Evolutionary conservation across 2,113 vertebrate species (phyloP).

Genomic region (Pelusios castaneus): DNA sequence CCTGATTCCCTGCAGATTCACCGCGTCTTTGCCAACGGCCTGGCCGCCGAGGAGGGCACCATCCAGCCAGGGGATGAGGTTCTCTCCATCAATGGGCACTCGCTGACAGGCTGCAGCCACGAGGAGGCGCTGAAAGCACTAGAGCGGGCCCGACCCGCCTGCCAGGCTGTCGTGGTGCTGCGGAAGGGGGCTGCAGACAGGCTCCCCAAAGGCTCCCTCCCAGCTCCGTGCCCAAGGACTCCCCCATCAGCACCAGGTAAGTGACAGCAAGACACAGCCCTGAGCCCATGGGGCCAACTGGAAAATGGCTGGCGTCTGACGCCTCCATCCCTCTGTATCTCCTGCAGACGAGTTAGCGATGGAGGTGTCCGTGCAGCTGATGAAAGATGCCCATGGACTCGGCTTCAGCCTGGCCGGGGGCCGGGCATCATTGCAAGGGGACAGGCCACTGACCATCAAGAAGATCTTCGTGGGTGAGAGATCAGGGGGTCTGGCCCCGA

Average conservation of each 20-base stretch:
- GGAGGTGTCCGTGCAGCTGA: slow-evolving; percentile 64
- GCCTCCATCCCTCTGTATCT: background rate
- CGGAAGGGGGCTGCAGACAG: slow-evolving; percentile 38
- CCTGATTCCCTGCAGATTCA: slow-evolving; percentile 73
- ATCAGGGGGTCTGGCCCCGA: no score
- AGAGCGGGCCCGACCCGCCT: slow-evolving; percentile 62
- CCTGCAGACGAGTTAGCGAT: slow-evolving; percentile 45
- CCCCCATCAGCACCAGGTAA: background rate
- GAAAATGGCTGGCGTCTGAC: background rate
- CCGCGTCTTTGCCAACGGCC: slow-evolving; percentile 76
- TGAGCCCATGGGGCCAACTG: background rate
- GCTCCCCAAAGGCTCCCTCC: background rate
- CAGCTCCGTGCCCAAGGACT: background rate
- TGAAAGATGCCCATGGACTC: slow-evolving; percentile 76
- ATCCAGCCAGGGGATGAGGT: slow-evolving; percentile 75
- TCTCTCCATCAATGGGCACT: slow-evolving; percentile 80
- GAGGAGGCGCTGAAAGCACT: slow-evolving; percentile 76
- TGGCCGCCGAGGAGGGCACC: slow-evolving; percentile 72
- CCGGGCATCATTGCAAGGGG: slow-evolving; percentile 70
- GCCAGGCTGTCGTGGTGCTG: slow-evolving; percentile 80
- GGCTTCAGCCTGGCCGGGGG: slow-evolving; percentile 84
- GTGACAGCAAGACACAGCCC: background rate
- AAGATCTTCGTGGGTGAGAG: slow-evolving; percentile 81
- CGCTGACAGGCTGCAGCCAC: slow-evolving; percentile 68
- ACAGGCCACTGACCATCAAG: slow-evolving; percentile 77